Evolutionary conservation across 2,113 vertebrate genomes (phyloP).

Genomic region (Bungarus multicinctus): DNA sequence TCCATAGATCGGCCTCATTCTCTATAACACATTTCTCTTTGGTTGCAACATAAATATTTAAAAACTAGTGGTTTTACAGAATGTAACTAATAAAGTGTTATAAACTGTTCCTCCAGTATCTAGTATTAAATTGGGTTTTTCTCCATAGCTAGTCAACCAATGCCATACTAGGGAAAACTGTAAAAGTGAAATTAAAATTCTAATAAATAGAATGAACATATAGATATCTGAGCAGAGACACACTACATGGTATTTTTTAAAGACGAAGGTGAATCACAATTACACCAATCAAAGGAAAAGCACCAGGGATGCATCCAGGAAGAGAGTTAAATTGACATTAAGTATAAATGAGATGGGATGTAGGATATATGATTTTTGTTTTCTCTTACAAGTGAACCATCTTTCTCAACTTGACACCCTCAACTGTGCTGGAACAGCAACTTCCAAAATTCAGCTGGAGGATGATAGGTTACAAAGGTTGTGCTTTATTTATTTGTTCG

Average conservation of each 20-base stretch:
- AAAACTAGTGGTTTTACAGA: neutral
- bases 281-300: neutral
- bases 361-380: neutral
- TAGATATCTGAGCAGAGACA: neutral
- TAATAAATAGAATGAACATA: neutral
- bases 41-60: slow-evolving; percentile 5
- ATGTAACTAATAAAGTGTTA: neutral
- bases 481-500: no score
- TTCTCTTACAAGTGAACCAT: neutral
- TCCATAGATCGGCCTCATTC: neutral
- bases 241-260: neutral
- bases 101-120: neutral
- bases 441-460: neutral
- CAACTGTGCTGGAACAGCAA: neutral
- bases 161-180: neutral
- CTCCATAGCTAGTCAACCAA: neutral
- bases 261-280: neutral
- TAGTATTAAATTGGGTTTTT: neutral
- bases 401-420: neutral
- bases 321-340: neutral
- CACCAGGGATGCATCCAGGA: neutral
- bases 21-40: neutral
- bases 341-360: neutral
- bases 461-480: neutral
- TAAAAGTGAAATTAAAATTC: neutral